phyloP scores from a whole-genome alignment of 2,888 invertebrate species.

The Drosophila cracens region DNA sequence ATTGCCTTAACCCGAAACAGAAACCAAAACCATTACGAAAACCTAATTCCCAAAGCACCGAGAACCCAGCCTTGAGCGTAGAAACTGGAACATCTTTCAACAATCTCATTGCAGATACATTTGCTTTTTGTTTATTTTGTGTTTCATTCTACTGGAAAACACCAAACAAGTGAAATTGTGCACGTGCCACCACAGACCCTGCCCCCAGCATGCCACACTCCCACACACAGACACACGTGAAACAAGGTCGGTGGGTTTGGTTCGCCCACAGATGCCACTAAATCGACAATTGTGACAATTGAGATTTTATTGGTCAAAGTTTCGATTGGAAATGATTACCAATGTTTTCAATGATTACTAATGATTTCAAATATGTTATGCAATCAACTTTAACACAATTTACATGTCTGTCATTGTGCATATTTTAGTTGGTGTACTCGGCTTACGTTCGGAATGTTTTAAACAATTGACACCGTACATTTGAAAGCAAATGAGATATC shows the following conservation, averaged over 20 bases:
- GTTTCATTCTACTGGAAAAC: conserved; percentile 25
- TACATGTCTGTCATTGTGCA: conserved; percentile 14
- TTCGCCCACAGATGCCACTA: conserved; percentile 30
- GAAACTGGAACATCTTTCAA: background rate
- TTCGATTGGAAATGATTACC: conserved; percentile 33
- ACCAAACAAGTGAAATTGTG: conserved; percentile 32
- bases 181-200: conserved; percentile 24
- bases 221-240: background rate
- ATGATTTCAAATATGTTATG: conserved; percentile 33
- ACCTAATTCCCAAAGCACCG: background rate
- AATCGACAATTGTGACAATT: conserved; percentile 61
- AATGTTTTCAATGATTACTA: conserved; percentile 47
- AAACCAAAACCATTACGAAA: background rate
- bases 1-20: conserved; percentile 11
- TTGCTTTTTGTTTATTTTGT: conserved; percentile 39
- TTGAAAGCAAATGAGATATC: background rate
- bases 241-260: background rate
- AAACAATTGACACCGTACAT: conserved; percentile 2
- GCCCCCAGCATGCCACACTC: background rate
- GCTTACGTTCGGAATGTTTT: background rate
- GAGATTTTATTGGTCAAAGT: conserved; percentile 44
- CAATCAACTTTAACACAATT: conserved; percentile 36
- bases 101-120: conserved; percentile 13
- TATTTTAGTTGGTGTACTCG: conserved; percentile 14
- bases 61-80: background rate